Evolutionary conservation across 2,113 vertebrate species (phyloP).

Genomic region (Ammodramus savannarum): DNA sequence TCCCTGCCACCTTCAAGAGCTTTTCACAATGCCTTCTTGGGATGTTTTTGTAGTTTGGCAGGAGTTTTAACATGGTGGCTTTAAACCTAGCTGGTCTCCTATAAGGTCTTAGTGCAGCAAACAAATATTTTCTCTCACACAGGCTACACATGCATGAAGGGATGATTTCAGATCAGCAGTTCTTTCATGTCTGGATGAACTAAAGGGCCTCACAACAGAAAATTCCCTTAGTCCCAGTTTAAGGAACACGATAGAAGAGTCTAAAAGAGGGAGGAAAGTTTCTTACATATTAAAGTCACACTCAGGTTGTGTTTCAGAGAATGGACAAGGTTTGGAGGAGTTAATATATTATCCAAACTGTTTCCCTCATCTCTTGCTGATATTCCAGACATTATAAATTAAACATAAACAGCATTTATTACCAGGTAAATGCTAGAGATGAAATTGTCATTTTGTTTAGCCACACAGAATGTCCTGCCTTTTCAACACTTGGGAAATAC

Average conservation of each 20-base stretch:
- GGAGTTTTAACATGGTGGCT: background rate
- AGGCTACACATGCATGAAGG: background rate
- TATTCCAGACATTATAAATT: slow-evolving; percentile 1
- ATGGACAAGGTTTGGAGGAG: background rate
- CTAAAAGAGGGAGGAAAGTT: background rate
- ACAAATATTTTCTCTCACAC: background rate
- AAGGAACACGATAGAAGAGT: background rate
- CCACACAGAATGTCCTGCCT: background rate
- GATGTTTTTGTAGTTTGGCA: background rate
- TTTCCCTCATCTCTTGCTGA: background rate
- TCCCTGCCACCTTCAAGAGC: background rate
- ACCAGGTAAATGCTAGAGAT: background rate
- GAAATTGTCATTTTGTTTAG: slow-evolving; percentile 15
- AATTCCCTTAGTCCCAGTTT: background rate
- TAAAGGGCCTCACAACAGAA: background rate
- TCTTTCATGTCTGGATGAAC: background rate
- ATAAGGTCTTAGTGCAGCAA: background rate
- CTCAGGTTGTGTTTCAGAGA: background rate
- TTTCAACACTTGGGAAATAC: background rate
- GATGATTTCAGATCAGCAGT: background rate
- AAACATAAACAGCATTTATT: background rate
- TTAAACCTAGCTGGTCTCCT: background rate
- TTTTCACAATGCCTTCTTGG: background rate
- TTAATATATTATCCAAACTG: background rate
- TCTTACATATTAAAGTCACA: background rate